Conservation (phyloP, 2,888 invertebrate species). For the Monopis laevigella region DNA sequence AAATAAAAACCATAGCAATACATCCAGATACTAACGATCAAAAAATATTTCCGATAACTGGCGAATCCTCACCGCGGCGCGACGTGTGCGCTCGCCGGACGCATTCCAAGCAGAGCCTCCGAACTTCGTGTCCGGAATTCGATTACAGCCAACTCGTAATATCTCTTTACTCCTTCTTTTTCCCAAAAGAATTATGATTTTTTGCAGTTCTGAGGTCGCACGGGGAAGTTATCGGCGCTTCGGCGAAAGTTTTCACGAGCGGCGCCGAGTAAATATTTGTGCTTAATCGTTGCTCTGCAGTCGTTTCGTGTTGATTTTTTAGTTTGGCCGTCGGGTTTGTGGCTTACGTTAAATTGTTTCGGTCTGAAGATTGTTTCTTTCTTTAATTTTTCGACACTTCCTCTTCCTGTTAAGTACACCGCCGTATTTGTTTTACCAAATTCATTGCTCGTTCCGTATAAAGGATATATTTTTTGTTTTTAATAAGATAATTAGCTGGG, state of each 20-base stretch:
- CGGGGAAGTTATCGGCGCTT: conserved; percentile 40
- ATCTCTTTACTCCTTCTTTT: conserved; percentile 17
- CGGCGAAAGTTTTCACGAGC: conserved; percentile 44
- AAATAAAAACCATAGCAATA: too few species aligned
- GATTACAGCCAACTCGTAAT: conserved; percentile 39
- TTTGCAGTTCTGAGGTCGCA: conserved; percentile 39
- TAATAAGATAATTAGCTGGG: too few species aligned
- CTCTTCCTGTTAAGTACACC: conserved; percentile 1
- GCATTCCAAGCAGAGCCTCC: conserved; percentile 6
- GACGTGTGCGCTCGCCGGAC: conserved; percentile 35
- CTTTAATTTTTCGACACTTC: conserved; percentile 4
- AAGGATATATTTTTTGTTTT: neutral
- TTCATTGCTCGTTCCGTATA: neutral
- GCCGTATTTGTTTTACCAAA: conserved; percentile 3
- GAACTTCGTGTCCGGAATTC: conserved; percentile 44
- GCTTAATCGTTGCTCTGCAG: conserved; percentile 22
- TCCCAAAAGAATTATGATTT: conserved; percentile 23
- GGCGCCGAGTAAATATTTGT: conserved; percentile 52
- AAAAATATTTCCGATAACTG: conserved; percentile 51
- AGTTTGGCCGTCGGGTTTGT: neutral
- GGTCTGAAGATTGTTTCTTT: neutral
- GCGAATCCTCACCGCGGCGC: conserved; percentile 47
- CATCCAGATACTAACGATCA: conserved; percentile 43
- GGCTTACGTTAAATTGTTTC: conserved; percentile 9
- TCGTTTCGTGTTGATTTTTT: conserved; percentile 7